Evolutionary conservation across 2,888 invertebrate genomes (phyloP).

Genomic region (Callimorpha dominula): DNA sequence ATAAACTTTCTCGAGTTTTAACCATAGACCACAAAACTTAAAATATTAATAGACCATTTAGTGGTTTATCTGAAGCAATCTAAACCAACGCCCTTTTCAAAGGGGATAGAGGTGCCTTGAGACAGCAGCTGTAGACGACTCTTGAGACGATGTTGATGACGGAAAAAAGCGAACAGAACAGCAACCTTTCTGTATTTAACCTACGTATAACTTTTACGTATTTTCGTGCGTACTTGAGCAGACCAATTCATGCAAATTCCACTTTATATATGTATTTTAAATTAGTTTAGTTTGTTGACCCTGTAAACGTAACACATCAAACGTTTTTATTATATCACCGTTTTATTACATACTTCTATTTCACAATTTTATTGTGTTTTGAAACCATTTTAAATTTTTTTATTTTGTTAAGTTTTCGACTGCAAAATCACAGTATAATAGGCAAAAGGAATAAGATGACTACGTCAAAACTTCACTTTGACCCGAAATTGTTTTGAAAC

Average conservation of each 20-base stretch:
- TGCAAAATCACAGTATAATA: not conserved
- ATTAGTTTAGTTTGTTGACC: slow-evolving; percentile 5
- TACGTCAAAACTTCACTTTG: too few species aligned
- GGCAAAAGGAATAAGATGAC: not conserved
- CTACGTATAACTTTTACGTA: slow-evolving; percentile 18
- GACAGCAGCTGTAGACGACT: not conserved
- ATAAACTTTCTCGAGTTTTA: too few species aligned
- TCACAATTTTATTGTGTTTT: not conserved
- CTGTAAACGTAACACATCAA: not conserved
- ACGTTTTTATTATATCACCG: not conserved
- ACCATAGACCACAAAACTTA: not conserved
- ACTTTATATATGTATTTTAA: slow-evolving; percentile 1
- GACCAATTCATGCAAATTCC: not conserved
- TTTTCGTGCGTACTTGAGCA: not conserved
- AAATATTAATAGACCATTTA: not conserved
- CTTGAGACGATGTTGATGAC: not conserved
- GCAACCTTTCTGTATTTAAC: too few species aligned
- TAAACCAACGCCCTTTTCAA: not conserved
- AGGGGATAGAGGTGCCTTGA: not conserved
- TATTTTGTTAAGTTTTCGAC: not conserved
- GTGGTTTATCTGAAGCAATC: not conserved
- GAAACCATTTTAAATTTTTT: not conserved
- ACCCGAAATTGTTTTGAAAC: too few species aligned
- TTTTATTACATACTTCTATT: not conserved
- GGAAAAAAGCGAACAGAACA: not conserved